phyloP scores from a whole-genome alignment of 2,888 invertebrate species.

The Melieria crassipennis region DNA sequence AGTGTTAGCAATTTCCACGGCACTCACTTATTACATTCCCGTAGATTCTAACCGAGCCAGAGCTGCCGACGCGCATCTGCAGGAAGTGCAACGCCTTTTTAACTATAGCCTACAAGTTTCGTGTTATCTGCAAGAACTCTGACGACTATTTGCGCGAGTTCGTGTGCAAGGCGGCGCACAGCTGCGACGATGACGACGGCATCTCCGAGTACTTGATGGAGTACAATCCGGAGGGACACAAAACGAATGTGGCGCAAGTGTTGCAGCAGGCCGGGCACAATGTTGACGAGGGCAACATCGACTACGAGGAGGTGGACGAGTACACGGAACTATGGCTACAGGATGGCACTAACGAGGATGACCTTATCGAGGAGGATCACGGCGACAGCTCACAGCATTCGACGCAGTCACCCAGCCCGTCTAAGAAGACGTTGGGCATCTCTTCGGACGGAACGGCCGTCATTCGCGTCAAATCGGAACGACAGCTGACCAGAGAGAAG shows the following conservation, averaged over 20 bases:
- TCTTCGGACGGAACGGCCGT: conserved; percentile 46
- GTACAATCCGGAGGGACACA: conserved; percentile 14
- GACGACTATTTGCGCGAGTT: conserved; percentile 60
- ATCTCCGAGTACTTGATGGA: conserved; percentile 30
- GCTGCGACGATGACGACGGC: conserved; percentile 28
- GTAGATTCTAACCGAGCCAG: conserved; percentile 52
- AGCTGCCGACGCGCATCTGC: conserved; percentile 61
- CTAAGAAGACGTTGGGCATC: conserved; percentile 47
- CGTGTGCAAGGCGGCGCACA: conserved; percentile 37
- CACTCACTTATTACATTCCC: neutral
- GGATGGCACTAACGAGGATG: conserved; percentile 30
- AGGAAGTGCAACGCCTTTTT: conserved; percentile 49
- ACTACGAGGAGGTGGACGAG: conserved; percentile 27
- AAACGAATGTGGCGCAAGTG: conserved; percentile 24
- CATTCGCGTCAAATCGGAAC: conserved; percentile 30
- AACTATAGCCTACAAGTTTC: conserved; percentile 60
- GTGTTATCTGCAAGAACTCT: conserved; percentile 60
- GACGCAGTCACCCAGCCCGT: conserved; percentile 21
- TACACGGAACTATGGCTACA: conserved; percentile 39
- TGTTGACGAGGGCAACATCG: conserved; percentile 22
- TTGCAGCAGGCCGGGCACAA: conserved; percentile 27
- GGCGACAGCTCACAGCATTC: conserved; percentile 11
- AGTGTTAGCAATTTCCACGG: neutral
- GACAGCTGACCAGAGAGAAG: conserved; percentile 41
- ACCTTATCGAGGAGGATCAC: conserved; percentile 25